Evolutionary conservation across 2,888 invertebrate species (phyloP).

Genomic region (Cotesia congregata): DNA sequence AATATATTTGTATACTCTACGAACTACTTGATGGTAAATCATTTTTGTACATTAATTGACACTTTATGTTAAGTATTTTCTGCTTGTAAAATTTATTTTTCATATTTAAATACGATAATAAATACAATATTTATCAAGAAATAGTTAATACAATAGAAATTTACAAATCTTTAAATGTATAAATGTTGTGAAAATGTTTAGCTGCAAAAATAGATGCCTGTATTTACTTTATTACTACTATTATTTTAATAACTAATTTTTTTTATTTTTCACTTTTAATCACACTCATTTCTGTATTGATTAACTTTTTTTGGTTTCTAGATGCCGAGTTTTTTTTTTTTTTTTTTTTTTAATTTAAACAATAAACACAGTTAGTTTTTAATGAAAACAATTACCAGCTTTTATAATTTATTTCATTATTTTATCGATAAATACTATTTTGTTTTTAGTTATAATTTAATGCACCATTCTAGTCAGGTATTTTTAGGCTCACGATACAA

Average conservation of each 20-base stretch:
- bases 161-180: slow-evolving; percentile 54
- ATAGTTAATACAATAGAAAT: slow-evolving; percentile 47
- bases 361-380: neutral
- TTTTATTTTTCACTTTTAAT: slow-evolving; percentile 38
- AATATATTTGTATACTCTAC: no score
- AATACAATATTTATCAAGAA: neutral
- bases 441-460: slow-evolving; percentile 12
- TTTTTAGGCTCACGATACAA: slow-evolving; percentile 7
- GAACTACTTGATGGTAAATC: no score
- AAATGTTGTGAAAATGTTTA: slow-evolving; percentile 62
- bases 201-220: slow-evolving; percentile 66
- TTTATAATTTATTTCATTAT: slow-evolving; percentile 13
- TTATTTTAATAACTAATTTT: slow-evolving; percentile 38
- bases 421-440: slow-evolving; percentile 28
- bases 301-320: slow-evolving; percentile 62
- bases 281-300: neutral
- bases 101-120: slow-evolving; percentile 9
- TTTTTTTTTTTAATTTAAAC: neutral
- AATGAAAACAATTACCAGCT: slow-evolving; percentile 14
- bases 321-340: slow-evolving; percentile 58
- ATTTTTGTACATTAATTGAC: no score
- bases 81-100: neutral
- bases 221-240: slow-evolving; percentile 48
- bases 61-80: no score
- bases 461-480: slow-evolving; percentile 35